These are phyloP conservation scores for Dipodomys stephensi DNA, from an alignment of 2,113 vertebrate species.

Conservation along the genomic window DNA sequence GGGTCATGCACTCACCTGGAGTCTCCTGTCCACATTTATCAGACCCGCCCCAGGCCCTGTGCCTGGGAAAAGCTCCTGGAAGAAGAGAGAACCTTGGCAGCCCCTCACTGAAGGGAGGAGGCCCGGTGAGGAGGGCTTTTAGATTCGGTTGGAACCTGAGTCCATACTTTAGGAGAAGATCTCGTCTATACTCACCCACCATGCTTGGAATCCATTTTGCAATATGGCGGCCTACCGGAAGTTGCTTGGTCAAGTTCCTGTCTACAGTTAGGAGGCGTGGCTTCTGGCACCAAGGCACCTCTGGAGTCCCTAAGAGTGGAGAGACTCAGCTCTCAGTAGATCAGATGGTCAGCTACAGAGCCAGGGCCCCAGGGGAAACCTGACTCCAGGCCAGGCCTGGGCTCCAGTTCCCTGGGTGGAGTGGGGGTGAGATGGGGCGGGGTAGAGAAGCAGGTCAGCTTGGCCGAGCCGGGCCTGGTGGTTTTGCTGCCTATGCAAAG, in stretches of 20 bases:
- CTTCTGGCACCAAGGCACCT: no score
- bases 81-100: neutral
- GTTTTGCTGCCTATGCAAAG: neutral
- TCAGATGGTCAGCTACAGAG: neutral
- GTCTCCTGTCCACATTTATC: no score
- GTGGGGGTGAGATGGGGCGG: no score
- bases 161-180: neutral
- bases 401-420: neutral
- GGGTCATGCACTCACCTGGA: rapidly evolving
- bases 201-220: no score
- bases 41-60: no score
- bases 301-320: no score
- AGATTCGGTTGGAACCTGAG: neutral
- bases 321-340: constrained; percentile 34
- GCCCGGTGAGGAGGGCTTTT: neutral
- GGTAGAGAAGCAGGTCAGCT: neutral
- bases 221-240: neutral
- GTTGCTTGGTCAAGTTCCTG: neutral
- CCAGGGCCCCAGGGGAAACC: neutral
- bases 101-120: no score
- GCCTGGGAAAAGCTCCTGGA: neutral
- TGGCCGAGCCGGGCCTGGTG: neutral
- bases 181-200: no score
- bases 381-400: neutral
- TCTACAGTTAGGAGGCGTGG: neutral